Evolutionary conservation across 2,113 vertebrate genomes (phyloP).

Genomic region (Oxyruncus cristatus): DNA sequence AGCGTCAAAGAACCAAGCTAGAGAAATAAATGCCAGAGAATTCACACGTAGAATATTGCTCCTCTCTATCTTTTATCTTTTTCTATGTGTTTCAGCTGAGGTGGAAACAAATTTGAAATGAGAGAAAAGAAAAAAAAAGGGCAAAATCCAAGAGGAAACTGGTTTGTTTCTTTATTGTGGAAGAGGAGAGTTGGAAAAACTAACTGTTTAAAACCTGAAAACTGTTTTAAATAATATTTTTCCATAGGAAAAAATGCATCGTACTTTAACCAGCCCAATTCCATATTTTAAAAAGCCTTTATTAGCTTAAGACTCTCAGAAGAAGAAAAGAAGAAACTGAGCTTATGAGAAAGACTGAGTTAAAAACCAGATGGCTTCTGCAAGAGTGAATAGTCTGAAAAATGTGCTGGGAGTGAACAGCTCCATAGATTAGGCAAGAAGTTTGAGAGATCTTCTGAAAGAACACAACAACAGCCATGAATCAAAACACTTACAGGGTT

Average conservation of each 20-base stretch:
- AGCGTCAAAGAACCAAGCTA: not conserved
- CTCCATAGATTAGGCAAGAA: slow-evolving; percentile 11
- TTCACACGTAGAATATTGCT: not conserved
- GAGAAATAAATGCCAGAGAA: not conserved
- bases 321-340: not conserved
- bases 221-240: not conserved
- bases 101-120: not conserved
- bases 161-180: not conserved
- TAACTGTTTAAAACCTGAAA: not conserved
- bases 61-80: not conserved
- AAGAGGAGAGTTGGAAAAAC: fast-evolving
- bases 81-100: not conserved
- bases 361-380: slow-evolving; percentile 55
- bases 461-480: not conserved
- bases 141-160: not conserved
- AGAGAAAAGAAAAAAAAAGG: not conserved
- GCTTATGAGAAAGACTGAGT: not conserved
- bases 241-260: not conserved
- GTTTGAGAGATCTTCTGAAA: slow-evolving; percentile 46
- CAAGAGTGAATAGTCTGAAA: slow-evolving; percentile 37
- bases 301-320: not conserved
- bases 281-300: not conserved
- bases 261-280: not conserved
- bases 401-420: slow-evolving; percentile 10
- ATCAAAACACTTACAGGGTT: slow-evolving; percentile 28